These are phyloP conservation scores for Andricus grossulariae DNA, from an alignment of 1,140 invertebrate genomes.

Conservation along the genomic window DNA sequence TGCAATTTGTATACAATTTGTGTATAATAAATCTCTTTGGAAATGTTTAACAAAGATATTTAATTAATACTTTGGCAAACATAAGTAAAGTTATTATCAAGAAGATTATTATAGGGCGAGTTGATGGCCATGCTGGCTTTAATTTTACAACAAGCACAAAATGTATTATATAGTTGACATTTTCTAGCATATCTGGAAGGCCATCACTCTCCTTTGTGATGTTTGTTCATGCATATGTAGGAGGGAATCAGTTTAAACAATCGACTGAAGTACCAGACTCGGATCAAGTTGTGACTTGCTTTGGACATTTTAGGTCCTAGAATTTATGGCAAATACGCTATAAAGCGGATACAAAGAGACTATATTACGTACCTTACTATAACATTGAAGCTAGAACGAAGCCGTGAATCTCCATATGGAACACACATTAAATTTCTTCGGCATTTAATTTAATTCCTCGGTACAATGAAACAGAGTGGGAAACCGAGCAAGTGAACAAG, in stretches of 20 bases:
- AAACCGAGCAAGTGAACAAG: constrained; percentile 4
- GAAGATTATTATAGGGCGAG: too few relatives aligned
- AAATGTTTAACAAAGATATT: too few relatives aligned
- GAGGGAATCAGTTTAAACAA: constrained; percentile 22
- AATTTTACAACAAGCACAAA: too few relatives aligned
- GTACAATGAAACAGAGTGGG: constrained; percentile 48
- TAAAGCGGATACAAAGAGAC: constrained; percentile 74
- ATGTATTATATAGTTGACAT: background rate
- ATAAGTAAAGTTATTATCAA: too few relatives aligned
- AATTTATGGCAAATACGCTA: constrained; percentile 66
- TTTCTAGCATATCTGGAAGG: background rate
- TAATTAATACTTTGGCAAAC: too few relatives aligned
- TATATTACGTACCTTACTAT: constrained; percentile 65
- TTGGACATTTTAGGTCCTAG: constrained; percentile 37
- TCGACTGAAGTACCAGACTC: background rate
- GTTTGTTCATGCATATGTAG: constrained; percentile 11
- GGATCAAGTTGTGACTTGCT: constrained; percentile 14
- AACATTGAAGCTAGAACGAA: constrained; percentile 58
- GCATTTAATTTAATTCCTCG: constrained; percentile 71
- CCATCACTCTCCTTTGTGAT: background rate
- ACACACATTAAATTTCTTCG: constrained; percentile 72
- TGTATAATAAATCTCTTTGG: too few relatives aligned
- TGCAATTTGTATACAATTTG: too few relatives aligned
- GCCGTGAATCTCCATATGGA: constrained; percentile 74
- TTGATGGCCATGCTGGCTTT: too few relatives aligned